Conservation (phyloP, 2,113 vertebrate genomes). For the Anarrhichthys ocellatus region DNA sequence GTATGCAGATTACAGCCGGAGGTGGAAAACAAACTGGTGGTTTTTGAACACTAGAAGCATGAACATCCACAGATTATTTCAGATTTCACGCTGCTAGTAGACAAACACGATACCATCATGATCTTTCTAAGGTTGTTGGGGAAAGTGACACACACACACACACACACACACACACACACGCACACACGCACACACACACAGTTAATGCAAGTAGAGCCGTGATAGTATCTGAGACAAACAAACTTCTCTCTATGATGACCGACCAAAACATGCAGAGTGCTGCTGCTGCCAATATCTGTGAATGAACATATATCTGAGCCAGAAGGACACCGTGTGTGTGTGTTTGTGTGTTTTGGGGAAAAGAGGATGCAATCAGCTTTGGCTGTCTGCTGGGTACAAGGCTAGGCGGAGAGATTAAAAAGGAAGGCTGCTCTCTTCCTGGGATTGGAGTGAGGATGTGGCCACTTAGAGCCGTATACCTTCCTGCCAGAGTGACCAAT, state of each 20-base stretch:
- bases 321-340: not conserved
- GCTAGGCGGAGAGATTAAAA: slow-evolving; percentile 22
- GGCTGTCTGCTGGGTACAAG: slow-evolving; percentile 32
- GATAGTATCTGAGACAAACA: slow-evolving; percentile 13
- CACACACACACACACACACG: no score
- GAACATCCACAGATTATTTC: slow-evolving; percentile 34
- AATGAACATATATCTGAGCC: slow-evolving; percentile 9
- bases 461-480: not conserved
- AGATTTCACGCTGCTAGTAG: not conserved
- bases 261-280: not conserved
- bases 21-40: slow-evolving; percentile 14
- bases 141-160: not conserved
- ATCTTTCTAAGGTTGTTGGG: not conserved
- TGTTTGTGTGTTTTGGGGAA: slow-evolving; percentile 33
- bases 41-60: slow-evolving; percentile 27
- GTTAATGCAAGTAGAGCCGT: not conserved
- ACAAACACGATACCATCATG: slow-evolving; percentile 23
- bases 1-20: slow-evolving; percentile 2
- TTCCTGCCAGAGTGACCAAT: not conserved
- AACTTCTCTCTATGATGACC: not conserved
- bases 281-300: not conserved
- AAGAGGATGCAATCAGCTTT: slow-evolving; percentile 50
- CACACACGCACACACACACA: not conserved
- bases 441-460: slow-evolving; percentile 20
- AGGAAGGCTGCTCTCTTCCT: slow-evolving; percentile 47